phyloP scores from a whole-genome alignment of 2,888 invertebrate species.

The Siphonodentalium dalli region DNA sequence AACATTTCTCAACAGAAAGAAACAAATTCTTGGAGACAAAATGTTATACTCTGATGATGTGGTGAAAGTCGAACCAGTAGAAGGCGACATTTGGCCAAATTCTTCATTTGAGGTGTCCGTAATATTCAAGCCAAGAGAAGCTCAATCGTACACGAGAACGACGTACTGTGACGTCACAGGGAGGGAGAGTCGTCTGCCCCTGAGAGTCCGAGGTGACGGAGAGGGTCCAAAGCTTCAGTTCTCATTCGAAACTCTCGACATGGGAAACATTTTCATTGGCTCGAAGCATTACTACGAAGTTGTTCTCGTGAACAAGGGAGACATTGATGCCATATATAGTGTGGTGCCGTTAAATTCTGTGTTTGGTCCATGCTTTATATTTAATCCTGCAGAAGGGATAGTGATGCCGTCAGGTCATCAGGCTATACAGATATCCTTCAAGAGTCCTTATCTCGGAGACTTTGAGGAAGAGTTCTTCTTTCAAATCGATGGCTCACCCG shows the following conservation, averaged over 20 bases:
- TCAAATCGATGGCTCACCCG: conserved; percentile 61
- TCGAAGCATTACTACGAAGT: conserved; percentile 64
- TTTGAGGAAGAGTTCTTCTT: conserved; percentile 62
- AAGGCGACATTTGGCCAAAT: conserved; percentile 66
- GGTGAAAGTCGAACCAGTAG: conserved; percentile 61
- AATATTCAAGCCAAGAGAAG: conserved; percentile 62
- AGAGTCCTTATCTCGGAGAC: conserved; percentile 60
- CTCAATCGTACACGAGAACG: conserved; percentile 58
- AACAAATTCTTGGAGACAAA: conserved; percentile 55
- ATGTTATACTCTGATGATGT: conserved; percentile 63
- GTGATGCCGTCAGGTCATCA: conserved; percentile 64
- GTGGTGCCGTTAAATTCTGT: conserved; percentile 51
- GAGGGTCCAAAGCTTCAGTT: conserved; percentile 64
- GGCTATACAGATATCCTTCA: conserved; percentile 61
- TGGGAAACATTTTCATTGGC: conserved; percentile 65
- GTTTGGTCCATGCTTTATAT: conserved; percentile 62
- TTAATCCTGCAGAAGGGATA: conserved; percentile 63
- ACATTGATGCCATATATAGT: conserved; percentile 64
- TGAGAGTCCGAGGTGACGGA: conserved; percentile 63
- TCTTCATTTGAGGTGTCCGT: conserved; percentile 60
- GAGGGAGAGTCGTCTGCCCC: conserved; percentile 61
- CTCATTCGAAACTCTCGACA: conserved; percentile 60
- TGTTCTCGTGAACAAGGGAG: conserved; percentile 64
- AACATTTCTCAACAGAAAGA: conserved; percentile 61
- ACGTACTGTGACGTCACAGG: conserved; percentile 66